Conservation (phyloP, 1,140 invertebrate genomes). For the Magallana angulata region DNA sequence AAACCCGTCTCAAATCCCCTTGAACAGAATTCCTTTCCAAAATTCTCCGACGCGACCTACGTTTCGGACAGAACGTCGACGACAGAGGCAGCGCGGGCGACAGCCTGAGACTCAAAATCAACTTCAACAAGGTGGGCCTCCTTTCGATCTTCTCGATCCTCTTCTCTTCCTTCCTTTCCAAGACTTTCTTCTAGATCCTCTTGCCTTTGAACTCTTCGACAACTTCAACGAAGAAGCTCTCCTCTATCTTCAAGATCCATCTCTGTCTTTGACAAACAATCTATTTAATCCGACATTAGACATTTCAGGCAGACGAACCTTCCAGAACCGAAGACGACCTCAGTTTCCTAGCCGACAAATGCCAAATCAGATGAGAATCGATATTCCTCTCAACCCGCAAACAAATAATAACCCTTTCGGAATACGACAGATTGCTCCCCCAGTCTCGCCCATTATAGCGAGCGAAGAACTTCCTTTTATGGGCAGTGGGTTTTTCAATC, state of each 20-base stretch:
- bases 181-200: constrained; percentile 15
- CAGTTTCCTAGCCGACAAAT: not conserved
- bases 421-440: not conserved
- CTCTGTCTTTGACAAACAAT: not conserved
- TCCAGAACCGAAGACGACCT: not conserved
- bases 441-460: not conserved
- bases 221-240: constrained; percentile 6
- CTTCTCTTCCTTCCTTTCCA: constrained; percentile 20
- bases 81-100: not conserved
- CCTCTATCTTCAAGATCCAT: constrained; percentile 11
- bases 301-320: not conserved
- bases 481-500: not conserved
- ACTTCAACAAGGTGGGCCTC: constrained; percentile 14
- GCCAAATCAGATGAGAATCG: not conserved
- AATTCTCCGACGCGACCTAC: not conserved
- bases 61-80: not conserved
- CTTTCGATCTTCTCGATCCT: not conserved
- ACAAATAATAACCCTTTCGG: not conserved
- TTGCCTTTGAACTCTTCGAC: constrained; percentile 24
- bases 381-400: not conserved
- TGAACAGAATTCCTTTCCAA: not conserved
- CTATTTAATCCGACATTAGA: constrained; percentile 24
- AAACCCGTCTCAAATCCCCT: not conserved
- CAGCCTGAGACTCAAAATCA: not conserved
- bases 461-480: not conserved